phyloP scores from a whole-genome alignment of 2,888 invertebrate species.

The Coenonympha glycerion region DNA sequence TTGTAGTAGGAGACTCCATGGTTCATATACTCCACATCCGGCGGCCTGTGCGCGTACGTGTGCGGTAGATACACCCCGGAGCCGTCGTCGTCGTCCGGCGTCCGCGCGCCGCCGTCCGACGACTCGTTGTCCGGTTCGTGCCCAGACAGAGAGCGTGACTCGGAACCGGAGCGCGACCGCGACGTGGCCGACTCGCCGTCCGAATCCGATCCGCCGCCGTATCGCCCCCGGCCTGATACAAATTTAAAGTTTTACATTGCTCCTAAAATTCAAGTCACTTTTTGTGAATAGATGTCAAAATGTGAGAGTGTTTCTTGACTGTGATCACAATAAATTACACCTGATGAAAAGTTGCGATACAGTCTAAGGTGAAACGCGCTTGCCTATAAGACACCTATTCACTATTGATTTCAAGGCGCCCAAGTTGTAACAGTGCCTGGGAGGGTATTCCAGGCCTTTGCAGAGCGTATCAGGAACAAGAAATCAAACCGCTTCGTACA shows the following conservation, averaged over 20 bases:
- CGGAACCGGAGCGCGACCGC: slow-evolving; percentile 66
- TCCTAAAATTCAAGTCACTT: no score
- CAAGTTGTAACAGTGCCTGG: no score
- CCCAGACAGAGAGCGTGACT: slow-evolving; percentile 82
- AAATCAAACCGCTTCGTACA: no score
- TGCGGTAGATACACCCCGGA: slow-evolving; percentile 80
- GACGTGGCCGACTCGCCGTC: slow-evolving; percentile 83
- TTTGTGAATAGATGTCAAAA: no score
- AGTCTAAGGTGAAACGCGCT: no score
- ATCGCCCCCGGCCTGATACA: slow-evolving; percentile 78
- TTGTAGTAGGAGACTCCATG: slow-evolving; percentile 78
- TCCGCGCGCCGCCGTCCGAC: slow-evolving; percentile 81
- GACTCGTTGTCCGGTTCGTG: slow-evolving; percentile 86
- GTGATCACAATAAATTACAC: no score
- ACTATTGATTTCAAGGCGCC: no score
- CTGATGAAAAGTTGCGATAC: no score
- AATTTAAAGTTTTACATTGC: neutral
- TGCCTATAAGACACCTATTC: no score
- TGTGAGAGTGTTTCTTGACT: no score
- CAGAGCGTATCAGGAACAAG: no score
- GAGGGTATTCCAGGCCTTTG: no score
- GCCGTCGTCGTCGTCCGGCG: slow-evolving; percentile 81
- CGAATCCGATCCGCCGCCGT: slow-evolving; percentile 74
- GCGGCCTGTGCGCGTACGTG: slow-evolving; percentile 67
- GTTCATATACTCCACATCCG: slow-evolving; percentile 69